Evolutionary conservation across 2,888 invertebrate species (phyloP).

Genomic region (Phyllotreta cruciferae): DNA sequence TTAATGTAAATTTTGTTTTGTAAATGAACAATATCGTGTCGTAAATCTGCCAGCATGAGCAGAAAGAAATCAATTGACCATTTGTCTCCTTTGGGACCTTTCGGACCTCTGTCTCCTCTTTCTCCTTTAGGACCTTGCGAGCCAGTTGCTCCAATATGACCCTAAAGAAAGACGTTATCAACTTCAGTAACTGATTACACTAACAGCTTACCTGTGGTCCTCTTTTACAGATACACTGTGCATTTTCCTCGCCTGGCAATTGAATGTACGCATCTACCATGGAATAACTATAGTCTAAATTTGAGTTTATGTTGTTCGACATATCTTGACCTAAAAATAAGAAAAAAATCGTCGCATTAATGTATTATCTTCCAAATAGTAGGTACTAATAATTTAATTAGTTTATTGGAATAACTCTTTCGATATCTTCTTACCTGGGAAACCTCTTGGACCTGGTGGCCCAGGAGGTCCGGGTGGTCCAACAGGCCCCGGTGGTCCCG

Average conservation of each 20-base stretch:
- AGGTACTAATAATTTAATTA: neutral
- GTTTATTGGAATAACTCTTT: neutral
- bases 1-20: constrained; percentile 67
- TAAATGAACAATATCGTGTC: constrained; percentile 69
- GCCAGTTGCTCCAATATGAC: constrained; percentile 68
- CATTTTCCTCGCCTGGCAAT: constrained; percentile 60
- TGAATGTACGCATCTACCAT: constrained; percentile 69
- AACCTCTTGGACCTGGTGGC: constrained; percentile 59
- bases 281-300: constrained; percentile 64
- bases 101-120: constrained; percentile 64
- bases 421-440: constrained; percentile 56
- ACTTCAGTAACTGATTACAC: neutral
- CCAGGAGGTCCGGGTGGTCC: constrained; percentile 62
- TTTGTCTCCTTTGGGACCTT: constrained; percentile 67
- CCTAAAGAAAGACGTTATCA: constrained; percentile 58
- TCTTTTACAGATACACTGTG: constrained; percentile 70
- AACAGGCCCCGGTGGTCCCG: constrained; percentile 63
- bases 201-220: constrained; percentile 66
- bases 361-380: neutral
- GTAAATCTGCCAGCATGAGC: constrained; percentile 69
- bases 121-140: constrained; percentile 69
- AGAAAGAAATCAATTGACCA: constrained; percentile 71
- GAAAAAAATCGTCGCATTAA: neutral
- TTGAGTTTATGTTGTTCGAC: constrained; percentile 42
- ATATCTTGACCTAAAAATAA: constrained; percentile 39